Evolutionary conservation across 2,888 invertebrate genomes (phyloP).

Genomic region (Andrena bicolor): DNA sequence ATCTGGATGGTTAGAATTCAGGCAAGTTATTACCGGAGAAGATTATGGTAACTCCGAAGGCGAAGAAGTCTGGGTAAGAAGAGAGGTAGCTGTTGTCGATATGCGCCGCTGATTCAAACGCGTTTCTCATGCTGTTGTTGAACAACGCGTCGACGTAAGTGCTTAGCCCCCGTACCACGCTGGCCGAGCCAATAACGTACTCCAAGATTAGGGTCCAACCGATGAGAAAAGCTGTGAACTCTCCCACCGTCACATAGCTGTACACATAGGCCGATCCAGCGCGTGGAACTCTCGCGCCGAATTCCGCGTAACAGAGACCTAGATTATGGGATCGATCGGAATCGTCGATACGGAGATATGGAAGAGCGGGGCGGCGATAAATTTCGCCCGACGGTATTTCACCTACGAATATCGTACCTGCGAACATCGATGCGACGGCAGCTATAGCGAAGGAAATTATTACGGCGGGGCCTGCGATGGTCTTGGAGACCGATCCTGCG

Average conservation of each 20-base stretch:
- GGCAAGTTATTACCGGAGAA: conserved; percentile 87
- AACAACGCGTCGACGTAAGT: conserved; percentile 91
- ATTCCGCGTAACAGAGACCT: conserved; percentile 97
- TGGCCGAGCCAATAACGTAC: conserved; percentile 94
- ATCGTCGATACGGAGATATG: neutral
- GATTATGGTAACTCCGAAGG: conserved; percentile 89
- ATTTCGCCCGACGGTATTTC: neutral
- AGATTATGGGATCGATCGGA: conserved; percentile 32
- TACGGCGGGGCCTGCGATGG: conserved; percentile 94
- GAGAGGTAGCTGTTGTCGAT: conserved; percentile 89
- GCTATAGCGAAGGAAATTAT: conserved; percentile 95
- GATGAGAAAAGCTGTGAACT: conserved; percentile 95
- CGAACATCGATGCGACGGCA: conserved; percentile 95
- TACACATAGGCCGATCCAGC: conserved; percentile 97
- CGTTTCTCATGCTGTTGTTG: conserved; percentile 88
- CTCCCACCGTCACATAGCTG: conserved; percentile 97
- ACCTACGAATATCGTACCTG: conserved; percentile 87
- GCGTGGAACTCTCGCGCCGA: conserved; percentile 94
- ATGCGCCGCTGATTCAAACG: conserved; percentile 88
- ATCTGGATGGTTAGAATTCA: neutral
- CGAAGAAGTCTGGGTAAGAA: conserved; percentile 91
- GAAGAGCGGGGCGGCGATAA: no score
- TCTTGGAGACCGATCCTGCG: conserved; percentile 93
- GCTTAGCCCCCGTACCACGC: conserved; percentile 93
- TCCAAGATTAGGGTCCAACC: conserved; percentile 97